Evolutionary conservation across 2,888 invertebrate species (phyloP).

Genomic region (Biston stratarius): DNA sequence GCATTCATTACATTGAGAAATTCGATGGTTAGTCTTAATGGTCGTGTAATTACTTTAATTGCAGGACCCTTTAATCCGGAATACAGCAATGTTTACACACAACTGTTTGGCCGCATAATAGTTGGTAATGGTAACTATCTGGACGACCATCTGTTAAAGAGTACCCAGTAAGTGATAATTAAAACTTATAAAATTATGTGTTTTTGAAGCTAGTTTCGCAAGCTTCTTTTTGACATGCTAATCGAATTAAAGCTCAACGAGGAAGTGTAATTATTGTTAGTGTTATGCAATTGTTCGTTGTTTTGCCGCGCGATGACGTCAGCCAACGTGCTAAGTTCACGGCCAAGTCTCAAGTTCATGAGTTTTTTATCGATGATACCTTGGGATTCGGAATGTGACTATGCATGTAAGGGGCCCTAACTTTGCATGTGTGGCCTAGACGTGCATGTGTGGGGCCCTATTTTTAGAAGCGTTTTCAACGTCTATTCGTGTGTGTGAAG

Average conservation of each 20-base stretch:
- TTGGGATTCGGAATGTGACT: constrained; percentile 43
- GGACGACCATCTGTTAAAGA: no score
- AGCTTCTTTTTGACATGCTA: constrained; percentile 29
- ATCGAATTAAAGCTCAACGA: constrained; percentile 38
- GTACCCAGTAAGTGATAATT: no score
- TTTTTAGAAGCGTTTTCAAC: constrained; percentile 27
- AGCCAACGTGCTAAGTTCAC: constrained; percentile 65
- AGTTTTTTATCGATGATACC: constrained; percentile 51
- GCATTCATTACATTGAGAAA: no score
- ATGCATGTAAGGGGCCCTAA: constrained; percentile 46
- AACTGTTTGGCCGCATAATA: no score
- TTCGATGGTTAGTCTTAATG: no score
- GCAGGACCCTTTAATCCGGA: no score
- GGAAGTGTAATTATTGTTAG: constrained; percentile 56
- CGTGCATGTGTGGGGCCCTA: constrained; percentile 37
- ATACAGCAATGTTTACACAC: no score
- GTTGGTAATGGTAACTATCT: no score
- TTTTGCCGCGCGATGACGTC: constrained; percentile 72
- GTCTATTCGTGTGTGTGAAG: neutral
- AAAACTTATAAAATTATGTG: neutral
- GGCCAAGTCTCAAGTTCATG: constrained; percentile 74
- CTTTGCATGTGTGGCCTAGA: constrained; percentile 36
- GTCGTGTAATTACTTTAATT: no score
- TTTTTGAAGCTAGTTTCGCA: neutral
- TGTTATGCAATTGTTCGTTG: constrained; percentile 79